These are phyloP conservation scores for Entelurus aequoreus DNA, from an alignment of 2,113 vertebrate species.

Conservation along the genomic window DNA sequence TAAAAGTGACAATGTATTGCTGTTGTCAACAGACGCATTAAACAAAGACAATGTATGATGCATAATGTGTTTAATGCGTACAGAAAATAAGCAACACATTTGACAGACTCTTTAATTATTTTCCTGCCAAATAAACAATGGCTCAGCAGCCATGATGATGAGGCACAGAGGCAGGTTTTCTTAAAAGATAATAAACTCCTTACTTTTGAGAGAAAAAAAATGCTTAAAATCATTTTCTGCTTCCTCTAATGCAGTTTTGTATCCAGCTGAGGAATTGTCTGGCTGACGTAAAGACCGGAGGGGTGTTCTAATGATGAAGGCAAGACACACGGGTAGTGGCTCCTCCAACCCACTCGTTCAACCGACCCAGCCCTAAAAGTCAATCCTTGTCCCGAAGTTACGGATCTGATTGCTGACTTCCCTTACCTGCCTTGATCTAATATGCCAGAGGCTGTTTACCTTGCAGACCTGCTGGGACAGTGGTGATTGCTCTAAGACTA, in stretches of 20 bases:
- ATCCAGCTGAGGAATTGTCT: conserved; percentile 9
- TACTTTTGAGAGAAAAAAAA: conserved; percentile 1
- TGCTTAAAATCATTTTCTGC: background rate
- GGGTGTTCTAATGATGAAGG: conserved; percentile 18
- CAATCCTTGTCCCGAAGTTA: no score
- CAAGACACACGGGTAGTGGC: no score
- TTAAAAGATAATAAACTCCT: conserved; percentile 10
- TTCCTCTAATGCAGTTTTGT: conserved; percentile 5
- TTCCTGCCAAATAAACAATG: conserved; percentile 4
- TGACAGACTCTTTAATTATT: conserved; percentile 27
- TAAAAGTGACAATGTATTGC: background rate
- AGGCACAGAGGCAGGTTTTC: conserved; percentile 6
- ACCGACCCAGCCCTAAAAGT: no score
- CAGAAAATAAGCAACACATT: conserved; percentile 1
- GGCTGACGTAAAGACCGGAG: conserved; percentile 7
- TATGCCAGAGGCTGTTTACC: no score
- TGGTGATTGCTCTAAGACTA: no score
- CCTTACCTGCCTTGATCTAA: no score
- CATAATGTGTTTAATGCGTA: conserved; percentile 52
- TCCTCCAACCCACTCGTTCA: no score
- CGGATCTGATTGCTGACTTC: no score
- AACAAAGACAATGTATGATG: conserved; percentile 9
- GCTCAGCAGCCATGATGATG: conserved; percentile 5
- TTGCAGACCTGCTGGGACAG: no score
- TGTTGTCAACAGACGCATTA: no score